phyloP scores from a whole-genome alignment of 2,888 invertebrate species.

The Oscheius sp. region DNA sequence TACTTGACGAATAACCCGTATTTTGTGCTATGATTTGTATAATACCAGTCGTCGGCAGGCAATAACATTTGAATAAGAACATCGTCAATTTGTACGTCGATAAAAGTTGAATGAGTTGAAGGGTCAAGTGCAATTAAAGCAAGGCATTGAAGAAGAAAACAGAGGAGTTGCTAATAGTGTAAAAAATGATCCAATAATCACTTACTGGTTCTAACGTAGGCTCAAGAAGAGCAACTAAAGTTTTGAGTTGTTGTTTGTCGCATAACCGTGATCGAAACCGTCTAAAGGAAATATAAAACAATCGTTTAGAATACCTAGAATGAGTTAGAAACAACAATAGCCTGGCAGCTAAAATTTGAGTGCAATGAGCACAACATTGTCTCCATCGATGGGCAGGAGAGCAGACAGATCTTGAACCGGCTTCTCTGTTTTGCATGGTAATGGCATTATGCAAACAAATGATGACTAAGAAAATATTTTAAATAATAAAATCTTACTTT shows the following conservation, averaged over 20 bases:
- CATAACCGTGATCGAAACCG: constrained; percentile 75
- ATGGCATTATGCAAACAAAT: constrained; percentile 76
- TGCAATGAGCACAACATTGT: constrained; percentile 65
- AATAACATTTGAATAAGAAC: constrained; percentile 76
- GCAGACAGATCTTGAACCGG: constrained; percentile 76
- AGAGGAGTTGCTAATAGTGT: constrained; percentile 76
- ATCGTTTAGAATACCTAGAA: constrained; percentile 53
- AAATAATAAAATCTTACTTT: constrained; percentile 37
- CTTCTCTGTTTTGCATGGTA: constrained; percentile 77
- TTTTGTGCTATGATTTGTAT: constrained; percentile 78
- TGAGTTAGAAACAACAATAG: constrained; percentile 77
- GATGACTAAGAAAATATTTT: constrained; percentile 72
- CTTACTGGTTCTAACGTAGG: constrained; percentile 77
- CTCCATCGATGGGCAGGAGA: constrained; percentile 76
- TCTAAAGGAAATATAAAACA: constrained; percentile 70
- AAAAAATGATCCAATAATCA: not conserved
- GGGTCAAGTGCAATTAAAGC: constrained; percentile 77
- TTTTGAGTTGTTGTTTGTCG: constrained; percentile 76
- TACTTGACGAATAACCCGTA: constrained; percentile 78
- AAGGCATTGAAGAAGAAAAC: constrained; percentile 77
- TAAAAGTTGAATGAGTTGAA: constrained; percentile 74
- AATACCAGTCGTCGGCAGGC: constrained; percentile 78
- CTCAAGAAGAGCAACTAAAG: constrained; percentile 76
- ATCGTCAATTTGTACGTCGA: constrained; percentile 77
- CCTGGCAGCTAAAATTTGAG: constrained; percentile 72